A percentile compares a stretch with the other conserved stretches of the same genome.
These are phyloP conservation scores for Stylophora pistillata DNA, from an alignment of 64 coral and sea anemone genomes.

Conservation along the genomic window DNA sequence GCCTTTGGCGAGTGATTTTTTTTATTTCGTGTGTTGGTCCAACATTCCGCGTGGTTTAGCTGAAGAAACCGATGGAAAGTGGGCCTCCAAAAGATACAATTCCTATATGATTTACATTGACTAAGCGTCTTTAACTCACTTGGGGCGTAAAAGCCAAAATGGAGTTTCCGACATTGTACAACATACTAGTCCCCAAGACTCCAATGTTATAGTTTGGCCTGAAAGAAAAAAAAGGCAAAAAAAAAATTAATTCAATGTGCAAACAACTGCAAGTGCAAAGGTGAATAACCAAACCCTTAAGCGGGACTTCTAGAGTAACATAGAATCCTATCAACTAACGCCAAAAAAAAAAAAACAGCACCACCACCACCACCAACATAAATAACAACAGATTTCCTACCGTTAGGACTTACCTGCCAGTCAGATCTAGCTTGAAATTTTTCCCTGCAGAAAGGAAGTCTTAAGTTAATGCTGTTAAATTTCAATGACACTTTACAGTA, in stretches of 20 bases:
- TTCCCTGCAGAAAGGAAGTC: slow-evolving; percentile 50
- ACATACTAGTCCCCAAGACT: slow-evolving; percentile 83
- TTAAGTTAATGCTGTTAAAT: background rate
- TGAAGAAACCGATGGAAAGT: too few species aligned
- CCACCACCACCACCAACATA: too few species aligned
- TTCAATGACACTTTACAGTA: too few species aligned
- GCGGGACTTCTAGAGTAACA: too few species aligned
- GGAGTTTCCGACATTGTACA: slow-evolving; percentile 92
- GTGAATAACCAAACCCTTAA: too few species aligned
- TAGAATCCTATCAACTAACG: too few species aligned
- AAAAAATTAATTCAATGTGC: background rate
- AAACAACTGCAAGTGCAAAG: background rate
- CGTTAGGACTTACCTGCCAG: slow-evolving; percentile 56
- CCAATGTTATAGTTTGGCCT: slow-evolving; percentile 96
- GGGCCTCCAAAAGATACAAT: too few species aligned
- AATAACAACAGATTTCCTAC: background rate
- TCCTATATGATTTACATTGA: background rate
- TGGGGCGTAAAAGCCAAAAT: slow-evolving; percentile 95
- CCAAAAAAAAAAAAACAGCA: too few species aligned
- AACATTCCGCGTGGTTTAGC: too few species aligned
- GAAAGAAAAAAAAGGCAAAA: background rate
- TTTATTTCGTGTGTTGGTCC: too few species aligned
- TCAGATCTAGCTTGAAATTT: slow-evolving; percentile 70
- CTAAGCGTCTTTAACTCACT: slow-evolving; percentile 14
- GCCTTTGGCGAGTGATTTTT: too few species aligned